A percentile compares a stretch with the other conserved stretches of the same genome.
Evolutionary conservation across 2,888 invertebrate genomes (phyloP).

Genomic region (Drosophila kuntzei): DNA sequence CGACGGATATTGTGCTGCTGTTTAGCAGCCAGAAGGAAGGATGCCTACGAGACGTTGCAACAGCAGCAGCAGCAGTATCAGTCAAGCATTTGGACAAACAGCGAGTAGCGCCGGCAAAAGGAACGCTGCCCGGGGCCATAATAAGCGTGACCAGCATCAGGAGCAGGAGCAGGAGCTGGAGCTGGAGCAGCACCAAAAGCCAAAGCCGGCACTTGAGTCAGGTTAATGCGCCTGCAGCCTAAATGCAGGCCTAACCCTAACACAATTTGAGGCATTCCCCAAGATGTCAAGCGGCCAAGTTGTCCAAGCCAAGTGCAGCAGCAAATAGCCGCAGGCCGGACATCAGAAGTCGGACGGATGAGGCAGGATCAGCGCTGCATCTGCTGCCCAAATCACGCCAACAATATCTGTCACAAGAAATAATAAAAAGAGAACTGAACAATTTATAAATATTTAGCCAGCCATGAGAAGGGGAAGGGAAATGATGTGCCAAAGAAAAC

Average conservation of each 20-base stretch:
- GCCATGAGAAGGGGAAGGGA: conserved; percentile 40
- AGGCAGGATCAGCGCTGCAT: conserved; percentile 9
- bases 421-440: conserved; percentile 55
- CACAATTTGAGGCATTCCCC: conserved; percentile 75
- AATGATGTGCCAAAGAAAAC: conserved; percentile 58
- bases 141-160: conserved; percentile 75
- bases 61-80: conserved; percentile 46
- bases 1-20: conserved; percentile 80
- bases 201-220: conserved; percentile 7
- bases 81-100: conserved; percentile 79
- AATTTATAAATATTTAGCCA: conserved; percentile 84
- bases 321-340: conserved; percentile 68
- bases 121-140: conserved; percentile 68
- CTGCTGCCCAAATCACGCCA: conserved; percentile 56
- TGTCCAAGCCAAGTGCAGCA: conserved; percentile 70
- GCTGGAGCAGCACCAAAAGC: conserved; percentile 6
- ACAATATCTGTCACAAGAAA: conserved; percentile 53
- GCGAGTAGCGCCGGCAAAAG: conserved; percentile 68
- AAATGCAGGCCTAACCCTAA: conserved; percentile 73
- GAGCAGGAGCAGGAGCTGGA: conserved; percentile 26
- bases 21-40: conserved; percentile 66
- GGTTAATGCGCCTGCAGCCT: conserved; percentile 54
- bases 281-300: conserved; percentile 63
- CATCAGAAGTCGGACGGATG: background rate
- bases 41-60: conserved; percentile 34